Percentiles rank a stretch among this genome's conserved stretches.
These are phyloP conservation scores for Crambe crambe DNA, from an alignment of 37 sponge, comb jelly and placozoan genomes.

Conservation along the genomic window DNA sequence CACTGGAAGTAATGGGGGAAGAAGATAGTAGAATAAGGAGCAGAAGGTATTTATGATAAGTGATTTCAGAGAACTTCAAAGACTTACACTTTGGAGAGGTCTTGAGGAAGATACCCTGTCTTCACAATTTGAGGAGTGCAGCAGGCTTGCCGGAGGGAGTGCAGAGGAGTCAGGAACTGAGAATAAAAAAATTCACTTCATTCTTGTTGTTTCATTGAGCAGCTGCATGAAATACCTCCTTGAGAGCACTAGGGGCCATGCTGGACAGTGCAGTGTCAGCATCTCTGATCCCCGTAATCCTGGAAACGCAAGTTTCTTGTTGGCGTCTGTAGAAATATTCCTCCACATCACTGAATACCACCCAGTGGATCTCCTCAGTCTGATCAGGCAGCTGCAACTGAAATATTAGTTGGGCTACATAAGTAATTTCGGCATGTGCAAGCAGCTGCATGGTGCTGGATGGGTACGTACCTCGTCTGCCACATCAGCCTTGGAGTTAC, in stretches of 20 bases:
- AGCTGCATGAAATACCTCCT: not conserved
- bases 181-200: not conserved
- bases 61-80: not conserved
- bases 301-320: conserved; percentile 45
- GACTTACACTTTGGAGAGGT: conserved; percentile 1
- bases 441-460: too few species aligned
- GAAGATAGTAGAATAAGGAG: conserved; percentile 11
- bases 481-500: conserved; percentile 76
- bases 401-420: not conserved
- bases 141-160: conserved; percentile 74
- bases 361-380: conserved; percentile 69
- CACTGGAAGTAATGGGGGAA: conserved; percentile 17
- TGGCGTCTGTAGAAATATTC: conserved; percentile 68
- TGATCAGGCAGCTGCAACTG: conserved; percentile 73
- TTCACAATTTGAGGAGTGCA: conserved; percentile 78
- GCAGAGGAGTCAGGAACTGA: conserved; percentile 74
- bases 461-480: conserved; percentile 71
- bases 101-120: conserved; percentile 15
- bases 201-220: too few species aligned
- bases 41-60: not conserved
- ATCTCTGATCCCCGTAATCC: not conserved
- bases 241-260: not conserved
- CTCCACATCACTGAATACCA: conserved; percentile 71
- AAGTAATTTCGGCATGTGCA: not conserved
- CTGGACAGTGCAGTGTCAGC: conserved; percentile 8